These are phyloP conservation scores for Zhengitettix transpicula DNA, from an alignment of 2,888 invertebrate genomes.

Conservation along the genomic window DNA sequence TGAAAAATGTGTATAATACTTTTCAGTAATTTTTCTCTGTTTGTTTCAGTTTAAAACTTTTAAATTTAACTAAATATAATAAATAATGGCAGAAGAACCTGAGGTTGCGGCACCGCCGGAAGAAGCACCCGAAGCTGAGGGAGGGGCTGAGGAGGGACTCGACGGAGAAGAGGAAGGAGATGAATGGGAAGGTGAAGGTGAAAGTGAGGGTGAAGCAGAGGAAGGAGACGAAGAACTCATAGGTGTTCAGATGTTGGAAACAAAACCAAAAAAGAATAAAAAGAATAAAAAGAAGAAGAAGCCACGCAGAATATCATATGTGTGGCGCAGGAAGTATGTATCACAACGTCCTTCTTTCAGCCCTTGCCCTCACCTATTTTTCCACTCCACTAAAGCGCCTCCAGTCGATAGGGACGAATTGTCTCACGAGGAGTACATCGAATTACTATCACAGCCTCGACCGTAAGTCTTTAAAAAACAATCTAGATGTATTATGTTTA, in stretches of 20 bases:
- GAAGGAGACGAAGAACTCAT: not conserved
- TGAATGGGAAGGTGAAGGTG: not conserved
- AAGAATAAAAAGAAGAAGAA: not conserved
- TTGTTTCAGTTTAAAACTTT: too few relatives aligned
- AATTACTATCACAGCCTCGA: not conserved
- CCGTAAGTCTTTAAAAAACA: not conserved
- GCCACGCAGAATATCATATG: not conserved
- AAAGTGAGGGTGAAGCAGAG: not conserved
- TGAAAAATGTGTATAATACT: too few relatives aligned
- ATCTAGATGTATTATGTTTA: not conserved
- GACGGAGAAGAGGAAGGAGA: not conserved
- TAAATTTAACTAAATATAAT: too few relatives aligned
- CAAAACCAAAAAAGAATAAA: not conserved
- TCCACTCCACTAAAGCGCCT: not conserved
- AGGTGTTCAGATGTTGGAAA: not conserved
- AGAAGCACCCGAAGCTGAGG: not conserved
- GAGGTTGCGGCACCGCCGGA: not conserved
- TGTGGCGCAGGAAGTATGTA: not conserved
- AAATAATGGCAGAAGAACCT: too few relatives aligned
- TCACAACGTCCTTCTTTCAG: not conserved
- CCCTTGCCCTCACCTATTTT: not conserved
- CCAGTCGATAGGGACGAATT: not conserved
- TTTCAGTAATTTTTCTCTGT: too few relatives aligned
- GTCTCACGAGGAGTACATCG: not conserved
- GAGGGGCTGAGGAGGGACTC: not conserved